Evolutionary conservation across 2,888 invertebrate species (phyloP), one percentile per base, ranked within the genome.

Genomic region (Eudasyphora cyanicolor): DNA sequence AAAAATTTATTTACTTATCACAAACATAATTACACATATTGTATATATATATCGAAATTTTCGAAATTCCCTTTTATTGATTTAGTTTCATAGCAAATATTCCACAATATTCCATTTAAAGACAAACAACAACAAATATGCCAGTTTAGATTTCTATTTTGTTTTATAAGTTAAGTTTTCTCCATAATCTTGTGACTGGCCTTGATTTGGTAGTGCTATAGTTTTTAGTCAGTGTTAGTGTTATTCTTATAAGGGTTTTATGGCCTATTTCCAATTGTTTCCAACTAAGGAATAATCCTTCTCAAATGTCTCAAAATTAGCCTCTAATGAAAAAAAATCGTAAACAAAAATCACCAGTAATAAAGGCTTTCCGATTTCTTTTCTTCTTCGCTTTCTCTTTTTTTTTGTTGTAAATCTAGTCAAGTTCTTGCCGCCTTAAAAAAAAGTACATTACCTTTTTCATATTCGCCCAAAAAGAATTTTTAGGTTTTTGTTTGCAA

Each of bases 381-480:
- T 32, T 67, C 35, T 38, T 70, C 57, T 21, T 67, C 29, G 21
- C 24, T 54, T 57, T 60, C 7, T 49, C 57, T 35, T 73, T 69
- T 69, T 78, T 82, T 69, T 49, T 71, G 85, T 86, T 83, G 76
- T 86, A 69, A 80, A 73, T 90, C 89, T 90, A 90, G 89, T 90
- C 89, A 90, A 89, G 86, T 88, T 90, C 89, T 90, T 90, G 89
- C 90, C 90, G 82, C 82, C 67, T 78, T 45, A 12, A 73, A 69
- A n/a, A n/a, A n/a, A n/a, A n/a, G n/a, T 67, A 24, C 67, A 67
- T 42, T 38, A 12, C 8, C 24, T n/a, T 19, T 69, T 85, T 76
- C 51, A 51, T 79, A 70, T 79, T 60, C 10, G 27, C 38, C 67
- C 42, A 76, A 24, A 62, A 73, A 49, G 21, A 69, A 78, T 70